These are phyloP conservation scores for Cheilosia scutellata DNA, from an alignment of 2,888 invertebrate species.

Conservation along the genomic window DNA sequence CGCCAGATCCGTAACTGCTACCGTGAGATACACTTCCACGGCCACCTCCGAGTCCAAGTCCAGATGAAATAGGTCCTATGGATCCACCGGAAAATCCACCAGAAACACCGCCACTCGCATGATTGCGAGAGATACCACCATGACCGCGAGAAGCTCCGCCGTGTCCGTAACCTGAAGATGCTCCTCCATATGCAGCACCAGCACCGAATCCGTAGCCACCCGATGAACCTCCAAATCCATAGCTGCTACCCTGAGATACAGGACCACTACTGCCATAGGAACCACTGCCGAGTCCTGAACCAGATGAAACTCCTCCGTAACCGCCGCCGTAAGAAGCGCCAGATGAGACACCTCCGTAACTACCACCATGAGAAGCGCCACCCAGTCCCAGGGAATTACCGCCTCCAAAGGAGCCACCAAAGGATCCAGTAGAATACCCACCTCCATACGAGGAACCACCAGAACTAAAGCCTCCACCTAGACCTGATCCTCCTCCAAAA, in stretches of 20 bases:
- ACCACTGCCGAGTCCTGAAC: neutral
- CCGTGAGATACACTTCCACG: no score
- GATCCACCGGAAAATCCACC: constrained; percentile 7
- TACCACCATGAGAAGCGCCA: constrained; percentile 59
- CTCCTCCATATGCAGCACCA: neutral
- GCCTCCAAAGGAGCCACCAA: constrained; percentile 13
- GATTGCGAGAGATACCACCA: neutral
- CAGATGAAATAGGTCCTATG: no score
- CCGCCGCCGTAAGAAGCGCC: constrained; percentile 12
- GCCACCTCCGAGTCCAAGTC: neutral
- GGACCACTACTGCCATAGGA: neutral
- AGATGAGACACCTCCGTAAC: neutral
- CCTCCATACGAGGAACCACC: constrained; percentile 35
- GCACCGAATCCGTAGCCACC: constrained; percentile 40
- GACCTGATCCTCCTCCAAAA: constrained; percentile 8
- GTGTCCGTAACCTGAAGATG: constrained; percentile 39
- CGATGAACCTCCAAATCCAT: constrained; percentile 6
- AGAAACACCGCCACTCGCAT: neutral
- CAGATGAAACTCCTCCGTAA: neutral
- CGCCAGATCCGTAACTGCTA: neutral
- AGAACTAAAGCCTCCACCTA: constrained; percentile 16
- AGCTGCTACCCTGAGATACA: constrained; percentile 4
- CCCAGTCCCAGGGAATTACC: constrained; percentile 22
- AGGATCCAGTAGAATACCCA: neutral
- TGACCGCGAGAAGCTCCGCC: constrained; percentile 13